Evolutionary conservation across 2,888 invertebrate species (phyloP).

Genomic region (Drosophila birchii): DNA sequence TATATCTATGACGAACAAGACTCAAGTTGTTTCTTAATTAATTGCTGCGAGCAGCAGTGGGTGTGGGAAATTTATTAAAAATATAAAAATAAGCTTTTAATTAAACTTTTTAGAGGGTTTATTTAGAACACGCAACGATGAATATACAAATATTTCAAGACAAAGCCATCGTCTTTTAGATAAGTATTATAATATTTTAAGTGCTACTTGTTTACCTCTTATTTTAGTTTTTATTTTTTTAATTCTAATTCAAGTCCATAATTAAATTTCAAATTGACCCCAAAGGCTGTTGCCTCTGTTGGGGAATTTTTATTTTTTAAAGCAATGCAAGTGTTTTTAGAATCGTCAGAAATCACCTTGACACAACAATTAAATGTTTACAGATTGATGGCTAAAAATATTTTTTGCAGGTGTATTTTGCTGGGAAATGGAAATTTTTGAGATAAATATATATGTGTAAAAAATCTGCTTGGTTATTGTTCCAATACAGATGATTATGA

Average conservation of each 20-base stretch:
- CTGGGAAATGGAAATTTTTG: neutral
- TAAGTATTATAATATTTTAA: neutral
- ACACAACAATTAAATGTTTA: neutral
- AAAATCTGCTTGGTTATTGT: neutral
- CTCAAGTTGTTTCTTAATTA: neutral
- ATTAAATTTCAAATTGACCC: neutral
- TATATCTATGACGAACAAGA: slow-evolving; percentile 28
- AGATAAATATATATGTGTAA: neutral
- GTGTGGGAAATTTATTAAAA: neutral
- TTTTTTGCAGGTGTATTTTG: neutral
- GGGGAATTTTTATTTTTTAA: neutral
- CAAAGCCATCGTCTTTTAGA: neutral
- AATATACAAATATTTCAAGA: neutral
- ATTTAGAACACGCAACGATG: neutral
- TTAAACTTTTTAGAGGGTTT: too few species aligned
- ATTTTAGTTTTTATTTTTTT: too few species aligned
- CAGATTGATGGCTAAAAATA: neutral
- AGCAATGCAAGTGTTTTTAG: neutral
- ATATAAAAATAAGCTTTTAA: neutral
- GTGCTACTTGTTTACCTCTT: too few species aligned
- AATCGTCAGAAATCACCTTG: neutral
- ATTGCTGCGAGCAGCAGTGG: neutral
- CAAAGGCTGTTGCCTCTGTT: neutral
- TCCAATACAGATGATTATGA: neutral
- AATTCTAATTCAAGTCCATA: neutral